These are phyloP conservation scores for Hyles euphorbiae DNA, from an alignment of 1,140 invertebrate genomes.

Conservation along the genomic window DNA sequence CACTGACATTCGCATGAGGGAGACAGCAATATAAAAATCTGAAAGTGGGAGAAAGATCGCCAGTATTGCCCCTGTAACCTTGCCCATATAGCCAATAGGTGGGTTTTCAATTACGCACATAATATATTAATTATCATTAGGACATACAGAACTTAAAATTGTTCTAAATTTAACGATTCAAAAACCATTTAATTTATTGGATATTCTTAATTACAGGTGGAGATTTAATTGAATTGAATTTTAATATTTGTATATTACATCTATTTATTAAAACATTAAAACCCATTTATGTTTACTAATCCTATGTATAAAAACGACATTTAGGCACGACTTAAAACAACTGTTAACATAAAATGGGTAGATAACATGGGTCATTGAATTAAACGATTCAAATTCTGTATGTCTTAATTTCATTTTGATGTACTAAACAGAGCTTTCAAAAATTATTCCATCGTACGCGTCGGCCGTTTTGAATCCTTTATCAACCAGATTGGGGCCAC, in stretches of 20 bases:
- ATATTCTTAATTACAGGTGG: too few relatives aligned
- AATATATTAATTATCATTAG: background rate
- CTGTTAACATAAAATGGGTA: too few relatives aligned
- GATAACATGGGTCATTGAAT: background rate
- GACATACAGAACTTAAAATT: background rate
- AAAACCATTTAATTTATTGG: too few relatives aligned
- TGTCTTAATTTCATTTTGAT: background rate
- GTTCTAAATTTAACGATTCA: too few relatives aligned
- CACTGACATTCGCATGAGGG: background rate
- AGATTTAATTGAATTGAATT: too few relatives aligned
- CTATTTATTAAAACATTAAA: too few relatives aligned
- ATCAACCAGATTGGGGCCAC: background rate
- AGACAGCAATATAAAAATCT: constrained; percentile 7
- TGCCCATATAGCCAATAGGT: constrained; percentile 7
- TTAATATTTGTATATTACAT: too few relatives aligned
- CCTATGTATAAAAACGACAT: too few relatives aligned
- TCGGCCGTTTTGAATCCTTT: too few relatives aligned
- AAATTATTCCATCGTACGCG: background rate
- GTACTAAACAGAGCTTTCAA: constrained; percentile 1
- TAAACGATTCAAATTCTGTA: constrained; percentile 1
- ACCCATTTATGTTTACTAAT: too few relatives aligned
- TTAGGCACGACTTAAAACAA: too few relatives aligned
- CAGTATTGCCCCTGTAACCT: background rate
- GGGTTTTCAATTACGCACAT: constrained; percentile 7
- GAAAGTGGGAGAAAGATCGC: constrained; percentile 1